Base-by-base conservation (phyloP, 2,797 vertebrate species). In the Benthosema pterotum region DNA sequence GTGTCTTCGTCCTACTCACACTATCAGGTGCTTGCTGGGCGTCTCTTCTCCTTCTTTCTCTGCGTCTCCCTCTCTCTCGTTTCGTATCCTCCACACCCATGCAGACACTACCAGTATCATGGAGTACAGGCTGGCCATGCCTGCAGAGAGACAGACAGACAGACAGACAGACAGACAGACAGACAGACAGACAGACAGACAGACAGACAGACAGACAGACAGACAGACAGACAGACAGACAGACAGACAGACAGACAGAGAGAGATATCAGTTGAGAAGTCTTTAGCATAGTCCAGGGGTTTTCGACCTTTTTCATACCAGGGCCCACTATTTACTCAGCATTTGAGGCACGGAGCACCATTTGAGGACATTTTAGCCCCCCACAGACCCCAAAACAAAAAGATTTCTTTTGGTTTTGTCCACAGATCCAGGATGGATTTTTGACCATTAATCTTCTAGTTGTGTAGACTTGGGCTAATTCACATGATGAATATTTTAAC, bases 71-170 rank as follows among this genome's bases (percentile, higher is more conserved):
- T 86, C 87, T 71, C 79, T 74, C 86, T 93, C 92, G 13, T 42
- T 87, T 6, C 59, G 75, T 58, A 93, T 93, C 60, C 87, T 63
- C 91, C 93, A 93, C 17, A 94, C 78, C 94, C 94, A 94, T 0
- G 92, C 87, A 0, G 90, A 90, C 73, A 93, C 85, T 77, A 94
- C 93, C 74, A 94, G 74, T 12, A 87, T 87, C 85, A 92, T 78
- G 5, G 93, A 93, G 45, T 94, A 94, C 16, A 94, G 84, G 1
- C 94, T 94, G 64, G 94, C 92, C 86, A 94, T 74, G 1, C 93
- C 94, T 94, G 52, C 16, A 46, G 22, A 13, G n/a, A 13, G 56
- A n/a, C 1, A 52, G 7, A 17, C n/a, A 49, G 18, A 49, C 6
- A 49, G 16, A 28, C 16, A 42, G 28, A n/a, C 16, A 13, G 22